A percentile compares a stretch with the other conserved stretches of the same genome.
phyloP scores from a whole-genome alignment of 2,113 vertebrate species.

The Vimba vimba region DNA sequence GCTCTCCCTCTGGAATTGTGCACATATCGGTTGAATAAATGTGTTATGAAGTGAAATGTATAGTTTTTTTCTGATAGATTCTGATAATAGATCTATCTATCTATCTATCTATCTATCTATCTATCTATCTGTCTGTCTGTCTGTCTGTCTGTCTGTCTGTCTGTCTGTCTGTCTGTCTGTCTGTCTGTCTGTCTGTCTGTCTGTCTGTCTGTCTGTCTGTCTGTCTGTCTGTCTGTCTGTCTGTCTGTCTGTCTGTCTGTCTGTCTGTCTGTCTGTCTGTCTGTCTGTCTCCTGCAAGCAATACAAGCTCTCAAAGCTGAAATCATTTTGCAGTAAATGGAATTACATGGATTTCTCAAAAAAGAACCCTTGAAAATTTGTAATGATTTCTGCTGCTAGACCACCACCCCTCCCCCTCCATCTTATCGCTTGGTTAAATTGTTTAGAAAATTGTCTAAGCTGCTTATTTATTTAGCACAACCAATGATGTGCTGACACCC shows the following conservation, averaged over 20 bases:
- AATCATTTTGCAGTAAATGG: not conserved
- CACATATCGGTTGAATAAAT: not conserved
- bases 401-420: not conserved
- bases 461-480: conserved; percentile 28
- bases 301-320: not conserved
- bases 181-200: too few relatives aligned
- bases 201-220: not conserved
- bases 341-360: not conserved
- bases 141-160: too few relatives aligned
- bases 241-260: not conserved
- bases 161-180: too few relatives aligned
- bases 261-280: not conserved
- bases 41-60: not conserved
- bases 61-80: not conserved
- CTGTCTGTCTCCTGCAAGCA: not conserved
- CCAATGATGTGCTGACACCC: conserved; percentile 27
- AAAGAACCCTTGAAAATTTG: not conserved
- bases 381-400: conserved; percentile 30
- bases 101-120: too few relatives aligned
- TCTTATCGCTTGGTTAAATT: conserved; percentile 51
- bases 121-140: too few relatives aligned
- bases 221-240: too few relatives aligned
- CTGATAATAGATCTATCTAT: too few relatives aligned
- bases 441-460: conserved; percentile 47
- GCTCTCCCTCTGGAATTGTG: conserved; percentile 1